Percentiles rank a stretch among this genome's conserved stretches.
phyloP scores from a whole-genome alignment of 2,888 invertebrate species.

The Lycocerus yunnanus region DNA sequence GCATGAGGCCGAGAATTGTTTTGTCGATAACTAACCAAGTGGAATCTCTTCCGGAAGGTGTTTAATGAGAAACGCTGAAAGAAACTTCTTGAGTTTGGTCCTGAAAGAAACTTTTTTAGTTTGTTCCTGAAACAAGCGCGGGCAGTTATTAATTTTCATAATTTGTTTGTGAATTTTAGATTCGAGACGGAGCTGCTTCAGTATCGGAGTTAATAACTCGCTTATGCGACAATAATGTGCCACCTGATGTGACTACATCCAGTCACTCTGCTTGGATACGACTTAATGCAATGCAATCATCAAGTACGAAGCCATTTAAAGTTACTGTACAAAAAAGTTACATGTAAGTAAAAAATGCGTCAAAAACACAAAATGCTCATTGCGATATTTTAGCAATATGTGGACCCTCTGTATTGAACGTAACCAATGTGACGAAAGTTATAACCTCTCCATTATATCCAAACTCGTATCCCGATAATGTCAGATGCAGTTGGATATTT shows the following conservation, averaged over 20 bases:
- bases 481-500: conserved; percentile 65
- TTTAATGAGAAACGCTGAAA: too few relatives aligned
- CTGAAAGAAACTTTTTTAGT: too few relatives aligned
- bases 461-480: conserved; percentile 60
- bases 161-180: too few relatives aligned
- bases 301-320: conserved; percentile 67
- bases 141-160: too few relatives aligned
- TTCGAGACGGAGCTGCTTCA: conserved; percentile 72
- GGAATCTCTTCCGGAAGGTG: too few relatives aligned
- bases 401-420: conserved; percentile 57
- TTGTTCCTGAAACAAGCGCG: too few relatives aligned
- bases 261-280: conserved; percentile 66
- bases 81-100: too few relatives aligned
- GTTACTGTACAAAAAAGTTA: conserved; percentile 60
- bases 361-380: background rate
- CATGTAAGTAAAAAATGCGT: conserved; percentile 56
- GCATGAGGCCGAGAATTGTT: too few relatives aligned
- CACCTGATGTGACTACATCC: conserved; percentile 59
- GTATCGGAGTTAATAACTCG: conserved; percentile 67
- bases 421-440: conserved; percentile 49
- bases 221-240: conserved; percentile 62
- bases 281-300: conserved; percentile 63
- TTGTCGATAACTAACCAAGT: too few relatives aligned
- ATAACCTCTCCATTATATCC: conserved; percentile 67
- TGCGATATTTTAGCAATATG: conserved; percentile 58